phyloP scores from a whole-genome alignment of 1,140 invertebrate genomes.

The silkworm (Bombyx mori) region DNA sequence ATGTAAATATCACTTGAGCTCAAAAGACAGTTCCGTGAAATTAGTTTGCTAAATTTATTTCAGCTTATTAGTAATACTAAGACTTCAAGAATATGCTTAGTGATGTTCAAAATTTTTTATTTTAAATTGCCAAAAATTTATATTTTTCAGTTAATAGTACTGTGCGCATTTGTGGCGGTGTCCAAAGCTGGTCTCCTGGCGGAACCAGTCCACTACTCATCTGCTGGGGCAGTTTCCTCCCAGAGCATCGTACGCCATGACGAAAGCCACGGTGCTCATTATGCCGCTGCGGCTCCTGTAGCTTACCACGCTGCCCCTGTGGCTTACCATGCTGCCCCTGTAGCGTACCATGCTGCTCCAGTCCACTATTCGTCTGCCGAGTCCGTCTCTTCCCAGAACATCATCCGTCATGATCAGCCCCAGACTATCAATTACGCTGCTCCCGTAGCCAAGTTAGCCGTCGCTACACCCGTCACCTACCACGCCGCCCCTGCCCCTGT shows the following conservation, averaged over 20 bases:
- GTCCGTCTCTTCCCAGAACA: slow-evolving; percentile 17
- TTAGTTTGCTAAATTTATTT: too few species aligned
- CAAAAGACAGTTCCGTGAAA: too few species aligned
- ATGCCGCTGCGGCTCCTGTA: slow-evolving; percentile 15
- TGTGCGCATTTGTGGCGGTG: slow-evolving; percentile 39
- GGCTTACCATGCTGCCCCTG: slow-evolving; percentile 55
- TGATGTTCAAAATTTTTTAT: too few species aligned
- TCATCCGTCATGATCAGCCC: slow-evolving; percentile 64
- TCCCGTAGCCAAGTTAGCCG: slow-evolving; percentile 34
- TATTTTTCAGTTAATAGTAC: slow-evolving; percentile 33
- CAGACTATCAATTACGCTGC: slow-evolving; percentile 69
- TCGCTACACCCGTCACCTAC: slow-evolving; percentile 32
- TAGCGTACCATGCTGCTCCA: slow-evolving; percentile 34
- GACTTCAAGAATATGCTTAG: too few species aligned
- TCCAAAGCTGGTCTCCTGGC: slow-evolving; percentile 38
- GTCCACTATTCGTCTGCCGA: slow-evolving; percentile 13
- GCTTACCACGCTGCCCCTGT: slow-evolving; percentile 43
- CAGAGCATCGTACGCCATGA: slow-evolving; percentile 46
- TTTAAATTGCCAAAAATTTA: too few species aligned
- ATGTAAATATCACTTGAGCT: neutral
- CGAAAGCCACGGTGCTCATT: slow-evolving; percentile 12
- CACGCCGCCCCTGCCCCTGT: slow-evolving; percentile 50
- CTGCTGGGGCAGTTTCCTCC: slow-evolving; percentile 40
- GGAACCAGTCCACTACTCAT: slow-evolving; percentile 33
- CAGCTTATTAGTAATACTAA: too few species aligned